Evolutionary conservation across 2,113 vertebrate species (phyloP).

Genomic region (Bos taurus): ARS-UCD2.0 NC_037344.1:49445501-49446000

Average conservation of each 20-base stretch:
- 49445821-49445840: neutral
- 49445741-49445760: neutral
- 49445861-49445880: neutral
- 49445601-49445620: neutral
- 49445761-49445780: neutral
- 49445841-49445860: neutral
- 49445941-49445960: neutral
- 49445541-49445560: neutral
- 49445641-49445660: neutral
- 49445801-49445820: neutral
- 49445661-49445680: fast-evolving
- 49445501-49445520: neutral
- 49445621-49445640: neutral
- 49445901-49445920: neutral
- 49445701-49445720: neutral
- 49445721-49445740: neutral
- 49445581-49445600: neutral
- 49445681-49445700: neutral
- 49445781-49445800: neutral
- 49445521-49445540: neutral
- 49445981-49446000: neutral
- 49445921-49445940: neutral
- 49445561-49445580: neutral
- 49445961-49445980: neutral
- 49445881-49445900: neutral